Percentiles rank a stretch among this genome's conserved stretches.
Evolutionary conservation across 2,888 invertebrate species (phyloP).

Genomic region (Electrophaes corylata): DNA sequence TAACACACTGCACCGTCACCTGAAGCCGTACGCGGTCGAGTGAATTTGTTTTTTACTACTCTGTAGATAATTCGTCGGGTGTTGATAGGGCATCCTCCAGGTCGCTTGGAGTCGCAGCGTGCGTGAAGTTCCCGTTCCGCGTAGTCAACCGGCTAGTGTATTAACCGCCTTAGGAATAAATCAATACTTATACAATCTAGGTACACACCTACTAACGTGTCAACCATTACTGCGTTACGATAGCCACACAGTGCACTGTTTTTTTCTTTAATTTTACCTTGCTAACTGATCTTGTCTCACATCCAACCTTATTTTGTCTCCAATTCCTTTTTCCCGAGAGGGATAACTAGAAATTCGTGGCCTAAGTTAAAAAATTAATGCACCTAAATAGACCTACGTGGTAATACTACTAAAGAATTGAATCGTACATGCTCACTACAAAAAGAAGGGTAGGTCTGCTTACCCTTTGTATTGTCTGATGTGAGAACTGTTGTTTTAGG

Average conservation of each 20-base stretch:
- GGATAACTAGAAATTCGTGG: conserved; percentile 79
- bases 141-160: background rate
- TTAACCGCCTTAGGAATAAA: background rate
- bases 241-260: conserved; percentile 73
- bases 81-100: background rate
- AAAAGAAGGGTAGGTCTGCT: conserved; percentile 54
- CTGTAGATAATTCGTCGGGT: background rate
- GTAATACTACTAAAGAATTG: conserved; percentile 44
- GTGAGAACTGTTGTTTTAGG: conserved; percentile 78
- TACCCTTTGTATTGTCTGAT: conserved; percentile 81
- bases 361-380: conserved; percentile 71
- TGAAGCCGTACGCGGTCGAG: background rate
- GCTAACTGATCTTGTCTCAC: conserved; percentile 78
- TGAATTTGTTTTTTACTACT: background rate
- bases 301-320: conserved; percentile 81
- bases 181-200: conserved; percentile 27
- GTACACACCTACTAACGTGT: conserved; percentile 45
- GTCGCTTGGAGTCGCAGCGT: background rate
- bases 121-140: background rate
- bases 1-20: background rate
- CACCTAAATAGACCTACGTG: conserved; percentile 58
- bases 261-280: conserved; percentile 72
- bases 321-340: conserved; percentile 79
- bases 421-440: conserved; percentile 55
- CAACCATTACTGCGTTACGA: conserved; percentile 53